Conservation (phyloP, 1,140 invertebrate species). For the Penaeus chinensis region DNA sequence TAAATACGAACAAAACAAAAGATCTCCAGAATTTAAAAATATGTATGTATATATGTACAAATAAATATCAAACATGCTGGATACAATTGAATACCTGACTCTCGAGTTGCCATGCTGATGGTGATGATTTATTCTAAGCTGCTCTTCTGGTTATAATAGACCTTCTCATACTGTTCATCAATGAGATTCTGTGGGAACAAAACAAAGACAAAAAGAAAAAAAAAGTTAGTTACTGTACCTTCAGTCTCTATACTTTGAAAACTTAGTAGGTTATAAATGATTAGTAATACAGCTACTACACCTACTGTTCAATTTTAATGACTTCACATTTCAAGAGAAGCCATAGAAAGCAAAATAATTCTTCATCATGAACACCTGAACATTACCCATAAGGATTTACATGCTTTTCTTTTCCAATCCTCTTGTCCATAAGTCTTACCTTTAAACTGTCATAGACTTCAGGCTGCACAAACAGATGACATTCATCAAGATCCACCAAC, state of each 20-base stretch:
- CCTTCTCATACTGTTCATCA: constrained; percentile 63
- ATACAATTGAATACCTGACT: constrained; percentile 12
- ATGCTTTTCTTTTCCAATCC: neutral
- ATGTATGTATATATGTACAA: neutral
- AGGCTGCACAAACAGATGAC: constrained; percentile 92
- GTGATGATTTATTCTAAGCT: constrained; percentile 46
- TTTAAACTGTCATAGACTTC: constrained; percentile 92
- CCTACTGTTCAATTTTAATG: too few relatives aligned
- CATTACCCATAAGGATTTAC: neutral
- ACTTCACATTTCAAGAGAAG: too few relatives aligned
- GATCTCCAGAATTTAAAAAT: too few relatives aligned
- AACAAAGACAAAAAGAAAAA: neutral
- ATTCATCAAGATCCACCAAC: constrained; percentile 95
- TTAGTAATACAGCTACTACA: too few relatives aligned
- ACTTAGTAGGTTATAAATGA: too few relatives aligned
- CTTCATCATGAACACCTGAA: neutral
- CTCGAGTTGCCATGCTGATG: constrained; percentile 11
- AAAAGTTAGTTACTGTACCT: too few relatives aligned
- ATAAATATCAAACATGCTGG: neutral
- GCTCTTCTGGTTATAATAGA: constrained; percentile 63
- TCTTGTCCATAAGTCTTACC: constrained; percentile 66
- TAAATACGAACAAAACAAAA: too few relatives aligned
- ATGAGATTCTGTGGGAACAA: constrained; percentile 55
- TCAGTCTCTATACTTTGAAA: too few relatives aligned
- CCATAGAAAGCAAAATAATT: neutral